Conservation (phyloP, 2,113 vertebrate species). For the Forbesichthys agassizii region DNA sequence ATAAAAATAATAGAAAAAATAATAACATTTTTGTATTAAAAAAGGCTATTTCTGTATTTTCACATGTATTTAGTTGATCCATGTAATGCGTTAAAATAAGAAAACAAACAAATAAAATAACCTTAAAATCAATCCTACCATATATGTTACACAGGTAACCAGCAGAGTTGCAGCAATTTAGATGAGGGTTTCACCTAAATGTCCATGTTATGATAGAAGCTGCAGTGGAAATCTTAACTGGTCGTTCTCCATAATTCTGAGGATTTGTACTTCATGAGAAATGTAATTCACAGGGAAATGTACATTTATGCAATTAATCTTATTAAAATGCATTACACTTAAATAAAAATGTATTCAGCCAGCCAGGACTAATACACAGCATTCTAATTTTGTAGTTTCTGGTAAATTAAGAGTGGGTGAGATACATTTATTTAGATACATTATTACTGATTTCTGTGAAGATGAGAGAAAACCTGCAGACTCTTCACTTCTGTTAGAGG, state of each 20-base stretch:
- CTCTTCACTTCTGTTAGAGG: constrained; percentile 12
- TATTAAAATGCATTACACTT: constrained; percentile 54
- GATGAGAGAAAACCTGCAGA: constrained; percentile 28
- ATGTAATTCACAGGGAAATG: constrained; percentile 30
- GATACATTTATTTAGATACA: constrained; percentile 61
- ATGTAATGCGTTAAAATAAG: no score
- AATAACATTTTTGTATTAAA: no score
- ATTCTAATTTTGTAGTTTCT: constrained; percentile 62
- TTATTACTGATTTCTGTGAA: constrained; percentile 49
- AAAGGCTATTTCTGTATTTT: no score
- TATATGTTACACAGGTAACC: no score
- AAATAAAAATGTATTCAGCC: constrained; percentile 30
- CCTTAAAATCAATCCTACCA: no score
- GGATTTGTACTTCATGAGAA: not conserved
- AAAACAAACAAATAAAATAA: no score
- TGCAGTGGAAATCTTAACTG: not conserved
- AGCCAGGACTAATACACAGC: constrained; percentile 38
- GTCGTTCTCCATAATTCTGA: not conserved
- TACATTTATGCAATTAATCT: constrained; percentile 48
- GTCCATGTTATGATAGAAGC: not conserved
- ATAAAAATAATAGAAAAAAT: no score
- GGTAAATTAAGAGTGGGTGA: constrained; percentile 47
- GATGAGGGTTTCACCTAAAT: no score
- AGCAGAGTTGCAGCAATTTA: no score
- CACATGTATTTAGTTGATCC: no score